phyloP scores from a whole-genome alignment of 1,140 invertebrate species.

The Telenomus remus region DNA sequence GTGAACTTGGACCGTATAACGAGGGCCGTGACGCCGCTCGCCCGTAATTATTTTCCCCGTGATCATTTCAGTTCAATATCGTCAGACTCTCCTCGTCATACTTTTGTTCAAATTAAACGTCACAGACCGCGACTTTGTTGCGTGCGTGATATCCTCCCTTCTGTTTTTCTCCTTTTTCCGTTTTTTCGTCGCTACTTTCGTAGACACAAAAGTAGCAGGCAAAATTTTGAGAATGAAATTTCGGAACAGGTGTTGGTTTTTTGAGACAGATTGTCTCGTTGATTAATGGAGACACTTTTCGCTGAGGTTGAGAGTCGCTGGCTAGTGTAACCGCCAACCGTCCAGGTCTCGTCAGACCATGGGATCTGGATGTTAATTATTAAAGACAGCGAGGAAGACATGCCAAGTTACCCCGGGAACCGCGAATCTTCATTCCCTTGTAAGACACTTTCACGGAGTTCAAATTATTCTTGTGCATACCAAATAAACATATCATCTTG shows the following conservation, averaged over 20 bases:
- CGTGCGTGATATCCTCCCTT: neutral
- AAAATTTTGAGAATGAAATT: too few species aligned
- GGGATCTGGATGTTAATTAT: constrained; percentile 66
- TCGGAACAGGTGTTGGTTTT: too few species aligned
- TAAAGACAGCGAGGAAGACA: constrained; percentile 62
- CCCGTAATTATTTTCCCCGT: constrained; percentile 71
- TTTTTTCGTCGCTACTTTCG: neutral
- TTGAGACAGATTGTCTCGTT: too few species aligned
- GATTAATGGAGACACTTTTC: too few species aligned
- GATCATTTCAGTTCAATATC: constrained; percentile 63
- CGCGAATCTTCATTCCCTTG: constrained; percentile 62
- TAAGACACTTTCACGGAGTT: constrained; percentile 65
- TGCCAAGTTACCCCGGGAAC: constrained; percentile 62
- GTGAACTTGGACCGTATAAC: constrained; percentile 60
- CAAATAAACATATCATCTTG: constrained; percentile 58
- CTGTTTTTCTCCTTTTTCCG: too few species aligned
- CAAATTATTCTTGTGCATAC: constrained; percentile 64
- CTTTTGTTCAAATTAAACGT: constrained; percentile 60
- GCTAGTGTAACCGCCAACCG: constrained; percentile 46
- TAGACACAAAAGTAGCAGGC: neutral
- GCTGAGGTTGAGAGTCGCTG: constrained; percentile 47
- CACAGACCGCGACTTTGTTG: constrained; percentile 56
- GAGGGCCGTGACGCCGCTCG: constrained; percentile 51
- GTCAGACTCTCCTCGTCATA: constrained; percentile 57
- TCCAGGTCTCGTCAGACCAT: constrained; percentile 58